Base-by-base conservation (phyloP, 2,113 vertebrate genomes). In the Cyanoderma ruficeps region DNA sequence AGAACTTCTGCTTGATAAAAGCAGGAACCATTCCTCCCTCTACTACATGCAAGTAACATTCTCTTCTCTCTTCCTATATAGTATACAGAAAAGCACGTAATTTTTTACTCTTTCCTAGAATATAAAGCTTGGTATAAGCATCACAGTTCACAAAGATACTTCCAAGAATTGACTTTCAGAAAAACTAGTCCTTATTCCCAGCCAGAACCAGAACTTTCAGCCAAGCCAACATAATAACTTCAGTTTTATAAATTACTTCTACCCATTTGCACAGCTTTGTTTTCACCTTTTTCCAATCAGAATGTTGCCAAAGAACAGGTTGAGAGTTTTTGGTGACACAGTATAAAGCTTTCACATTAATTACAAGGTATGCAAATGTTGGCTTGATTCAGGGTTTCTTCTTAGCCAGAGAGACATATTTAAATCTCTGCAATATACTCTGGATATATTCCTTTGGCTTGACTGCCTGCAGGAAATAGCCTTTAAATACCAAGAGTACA, bases 401-500 rank as follows among this genome's bases (percentile, higher is more conserved):
- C 55, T 86, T 57, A 87, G 75, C 56, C 67, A 82, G 33, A 81
- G 14, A 93, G 27, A 69, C 60, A 61, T 72, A 80, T 69, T 94
- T 71, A 87, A 90, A 88, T 71, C 52, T 88, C 52, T 59, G 44
- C 74, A 89, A 69, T 74, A 89, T 57, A 37, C 39, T 63, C 89
- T 89, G 83, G 67, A 94, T 82, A 89, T 42, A 35, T 81, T 94
- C 55, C 47, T 88, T 83, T 94, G 90, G 92, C 87, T 61, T 56
- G 55, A 69, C 22, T 80, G 67, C 39, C 39, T 70, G 35, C 75
- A 94, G 87, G 93, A 97, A 96, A 90, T 90, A 94, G 82, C 60
- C 94, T 93, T 91, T 69, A 94, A 96, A 88, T 91, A 90, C 75
- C 92, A 91, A 63, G 56, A 80, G 50, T 69, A 22, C 28, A 49